phyloP scores from a whole-genome alignment of 2,888 invertebrate genomes.

The Bellardia bayeri region DNA sequence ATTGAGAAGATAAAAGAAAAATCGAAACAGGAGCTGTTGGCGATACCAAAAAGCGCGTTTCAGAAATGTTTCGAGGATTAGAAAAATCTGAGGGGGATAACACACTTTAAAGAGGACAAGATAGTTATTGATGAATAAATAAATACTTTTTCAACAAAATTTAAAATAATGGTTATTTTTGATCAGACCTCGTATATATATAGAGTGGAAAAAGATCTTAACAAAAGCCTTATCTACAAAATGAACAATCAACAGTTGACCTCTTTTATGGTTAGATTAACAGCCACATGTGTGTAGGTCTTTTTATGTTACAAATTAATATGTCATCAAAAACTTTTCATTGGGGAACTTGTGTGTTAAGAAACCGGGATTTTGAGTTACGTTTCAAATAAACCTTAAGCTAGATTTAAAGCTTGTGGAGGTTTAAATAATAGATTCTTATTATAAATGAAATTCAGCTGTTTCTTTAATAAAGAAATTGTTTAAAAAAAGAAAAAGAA shows the following conservation, averaged over 20 bases:
- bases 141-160: too few relatives aligned
- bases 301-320: slow-evolving; percentile 43
- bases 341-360: too few relatives aligned
- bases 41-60: too few relatives aligned
- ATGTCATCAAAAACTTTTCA: slow-evolving; percentile 40
- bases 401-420: background rate
- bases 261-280: slow-evolving; percentile 64
- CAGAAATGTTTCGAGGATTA: too few relatives aligned
- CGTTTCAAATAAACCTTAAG: background rate
- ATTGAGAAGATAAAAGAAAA: too few relatives aligned
- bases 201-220: background rate
- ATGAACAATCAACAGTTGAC: slow-evolving; percentile 40
- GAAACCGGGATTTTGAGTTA: background rate
- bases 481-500: slow-evolving; percentile 24
- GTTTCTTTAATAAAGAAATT: slow-evolving; percentile 15
- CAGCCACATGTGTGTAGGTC: slow-evolving; percentile 17
- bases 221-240: slow-evolving; percentile 8
- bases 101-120: too few relatives aligned
- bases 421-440: background rate
- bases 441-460: background rate
- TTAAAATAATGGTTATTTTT: too few relatives aligned
- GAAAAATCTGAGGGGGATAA: too few relatives aligned
- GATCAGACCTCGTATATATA: too few relatives aligned
- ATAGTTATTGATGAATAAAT: too few relatives aligned
- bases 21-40: too few relatives aligned